These are phyloP conservation scores for Athalia rosae DNA, from an alignment of 2,888 invertebrate species.

Conservation along the genomic window DNA sequence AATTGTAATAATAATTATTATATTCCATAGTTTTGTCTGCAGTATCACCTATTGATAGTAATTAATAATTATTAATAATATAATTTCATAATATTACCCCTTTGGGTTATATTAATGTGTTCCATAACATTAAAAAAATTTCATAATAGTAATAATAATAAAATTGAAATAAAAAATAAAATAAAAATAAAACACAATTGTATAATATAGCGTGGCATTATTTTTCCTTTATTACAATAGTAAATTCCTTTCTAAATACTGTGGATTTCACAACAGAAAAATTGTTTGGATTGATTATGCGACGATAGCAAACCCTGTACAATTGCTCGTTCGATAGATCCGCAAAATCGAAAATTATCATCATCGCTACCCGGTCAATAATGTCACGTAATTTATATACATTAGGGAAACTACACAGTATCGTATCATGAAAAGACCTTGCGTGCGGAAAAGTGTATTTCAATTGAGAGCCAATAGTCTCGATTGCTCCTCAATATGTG, in stretches of 20 bases:
- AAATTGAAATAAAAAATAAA: constrained; percentile 47
- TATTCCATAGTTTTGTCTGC: constrained; percentile 59
- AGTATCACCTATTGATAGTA: constrained; percentile 56
- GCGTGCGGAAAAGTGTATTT: too few species aligned
- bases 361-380: not conserved
- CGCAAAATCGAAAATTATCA: not conserved
- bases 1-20: constrained; percentile 59
- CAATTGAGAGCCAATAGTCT: too few species aligned
- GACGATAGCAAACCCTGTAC: not conserved
- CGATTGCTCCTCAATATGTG: too few species aligned
- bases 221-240: constrained; percentile 62
- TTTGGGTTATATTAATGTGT: constrained; percentile 51
- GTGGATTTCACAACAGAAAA: constrained; percentile 37
- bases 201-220: constrained; percentile 61
- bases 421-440: too few species aligned
- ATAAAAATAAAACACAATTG: constrained; percentile 50
- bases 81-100: constrained; percentile 55
- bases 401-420: not conserved
- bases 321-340: not conserved
- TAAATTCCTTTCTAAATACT: constrained; percentile 57
- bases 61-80: constrained; percentile 56
- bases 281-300: constrained; percentile 1
- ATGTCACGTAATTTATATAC: not conserved
- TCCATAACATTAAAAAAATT: constrained; percentile 59
- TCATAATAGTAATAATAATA: constrained; percentile 48